Base-by-base conservation (phyloP, 37 sponge, comb jelly and placozoan species). In the Aplysina aerophoba region DNA sequence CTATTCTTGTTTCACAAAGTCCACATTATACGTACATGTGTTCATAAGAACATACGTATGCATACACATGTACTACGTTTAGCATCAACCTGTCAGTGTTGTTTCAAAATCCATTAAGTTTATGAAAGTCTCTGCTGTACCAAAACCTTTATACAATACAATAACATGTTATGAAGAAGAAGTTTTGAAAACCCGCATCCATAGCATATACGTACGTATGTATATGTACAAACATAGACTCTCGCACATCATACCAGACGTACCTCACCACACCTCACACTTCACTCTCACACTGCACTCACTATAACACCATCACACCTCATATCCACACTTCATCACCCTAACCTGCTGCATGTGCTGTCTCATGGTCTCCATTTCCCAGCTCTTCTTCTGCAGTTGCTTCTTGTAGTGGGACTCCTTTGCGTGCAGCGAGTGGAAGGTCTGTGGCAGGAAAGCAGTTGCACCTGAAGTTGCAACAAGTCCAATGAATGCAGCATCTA, bases 341-440 rank as follows among this genome's bases (percentile, higher is more conserved):
- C 12, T 11, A 62, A 62, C 78, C 54, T 75, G 25, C 16, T 24
- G 41, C 53, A 75, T 75, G 1, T 75, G 24, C 54, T 40, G 12
- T 41, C 54, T 40, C 78, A 75, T 53, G 78, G 78, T 44, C 53
- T 75, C 78, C 78, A 75, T 75, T 11, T 75, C 78, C 54, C n/a
- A 14, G 25, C 78, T 75, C 54, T 75, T 40, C 54, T 41, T 40
- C 15, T 41, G 20, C 0, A 75, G 78, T 4, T 75, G 78, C 53
- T 75, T 38, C 21, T 75, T 75, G 25, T 36, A 75, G 24, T 75
- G 78, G 25, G 1, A 20, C 54, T 75, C 78, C 22, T 75, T 75
- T 14, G 78, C 78, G 25, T 12, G 17, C 0, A 75, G 54, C 1
- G 78, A 40, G 38, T 75, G 78, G 53, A 75, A 75, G 78, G 41